phyloP scores from a whole-genome alignment of 2,113 vertebrate species.

The Tor tambroides region DNA sequence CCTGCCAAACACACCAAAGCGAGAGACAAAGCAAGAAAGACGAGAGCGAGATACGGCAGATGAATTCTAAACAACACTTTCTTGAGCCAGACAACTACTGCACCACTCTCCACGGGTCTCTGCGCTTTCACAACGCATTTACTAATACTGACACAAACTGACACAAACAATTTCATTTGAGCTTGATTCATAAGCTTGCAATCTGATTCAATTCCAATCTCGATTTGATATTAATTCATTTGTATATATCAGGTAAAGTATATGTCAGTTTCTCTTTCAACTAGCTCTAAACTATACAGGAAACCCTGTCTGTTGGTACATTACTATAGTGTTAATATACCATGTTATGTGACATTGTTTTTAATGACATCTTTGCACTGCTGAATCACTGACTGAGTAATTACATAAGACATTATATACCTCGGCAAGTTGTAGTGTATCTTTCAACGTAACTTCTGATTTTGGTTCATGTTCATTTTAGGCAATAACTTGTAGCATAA shows the following conservation, averaged over 20 bases:
- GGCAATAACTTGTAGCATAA: not conserved
- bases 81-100: not conserved
- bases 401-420: too few species aligned
- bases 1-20: not conserved
- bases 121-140: not conserved
- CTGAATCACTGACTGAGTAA: not conserved
- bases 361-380: too few species aligned
- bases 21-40: not conserved
- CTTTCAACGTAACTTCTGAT: not conserved
- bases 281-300: too few species aligned
- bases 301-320: too few species aligned
- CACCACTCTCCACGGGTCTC: not conserved
- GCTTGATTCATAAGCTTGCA: not conserved
- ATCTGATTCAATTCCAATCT: not conserved
- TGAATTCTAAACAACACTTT: not conserved
- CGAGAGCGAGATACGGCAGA: not conserved
- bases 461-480: not conserved
- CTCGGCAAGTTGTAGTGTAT: not conserved
- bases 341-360: not conserved
- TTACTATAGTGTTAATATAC: too few species aligned
- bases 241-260: not conserved
- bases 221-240: not conserved
- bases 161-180: not conserved
- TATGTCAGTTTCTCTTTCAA: too few species aligned
- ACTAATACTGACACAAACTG: not conserved